Evolutionary conservation across 2,113 vertebrate genomes (phyloP).

Genomic region (Epinephelus fuscoguttatus): DNA sequence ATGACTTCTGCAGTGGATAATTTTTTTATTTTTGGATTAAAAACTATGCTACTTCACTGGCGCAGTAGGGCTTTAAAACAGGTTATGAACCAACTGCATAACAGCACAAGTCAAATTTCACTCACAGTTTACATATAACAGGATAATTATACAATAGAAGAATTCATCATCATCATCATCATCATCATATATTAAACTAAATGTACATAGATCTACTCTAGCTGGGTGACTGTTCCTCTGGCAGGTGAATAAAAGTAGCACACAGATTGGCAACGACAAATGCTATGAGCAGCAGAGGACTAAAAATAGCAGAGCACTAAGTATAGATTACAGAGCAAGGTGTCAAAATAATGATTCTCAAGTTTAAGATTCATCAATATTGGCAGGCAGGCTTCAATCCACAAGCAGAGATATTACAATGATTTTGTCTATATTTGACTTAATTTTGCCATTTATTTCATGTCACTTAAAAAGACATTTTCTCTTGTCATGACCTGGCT

Average conservation of each 20-base stretch:
- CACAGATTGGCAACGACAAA: constrained; percentile 17
- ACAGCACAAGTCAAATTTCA: neutral
- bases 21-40: neutral
- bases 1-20: neutral
- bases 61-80: neutral
- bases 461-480: neutral
- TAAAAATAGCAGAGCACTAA: constrained; percentile 47
- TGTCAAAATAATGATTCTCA: constrained; percentile 22
- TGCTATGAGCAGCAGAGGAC: neutral
- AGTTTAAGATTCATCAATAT: neutral
- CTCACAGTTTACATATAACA: neutral
- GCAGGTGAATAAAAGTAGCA: constrained; percentile 28
- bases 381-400: neutral
- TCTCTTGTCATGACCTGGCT: too few species aligned
- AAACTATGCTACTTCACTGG: neutral
- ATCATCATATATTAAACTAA: neutral
- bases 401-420: neutral
- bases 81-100: neutral
- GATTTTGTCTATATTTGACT: neutral
- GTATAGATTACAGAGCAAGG: constrained; percentile 20
- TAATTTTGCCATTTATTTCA: neutral
- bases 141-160: neutral
- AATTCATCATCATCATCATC: too few species aligned
- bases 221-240: neutral
- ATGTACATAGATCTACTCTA: neutral